These are phyloP conservation scores for Drosophila macrothrix DNA, from an alignment of 2,888 invertebrate species.

Conservation along the genomic window DNA sequence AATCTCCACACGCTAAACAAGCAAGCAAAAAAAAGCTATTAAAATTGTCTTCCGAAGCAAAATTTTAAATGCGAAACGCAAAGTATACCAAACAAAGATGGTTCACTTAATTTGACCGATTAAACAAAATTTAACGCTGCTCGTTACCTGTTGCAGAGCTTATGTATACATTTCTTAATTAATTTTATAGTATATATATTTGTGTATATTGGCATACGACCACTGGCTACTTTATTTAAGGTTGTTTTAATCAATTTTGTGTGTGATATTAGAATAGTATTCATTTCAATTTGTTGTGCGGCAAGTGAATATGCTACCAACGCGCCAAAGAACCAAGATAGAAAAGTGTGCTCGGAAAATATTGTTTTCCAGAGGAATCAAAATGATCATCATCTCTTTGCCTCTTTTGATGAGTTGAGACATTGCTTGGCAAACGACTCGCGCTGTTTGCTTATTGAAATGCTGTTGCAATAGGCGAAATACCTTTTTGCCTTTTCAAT, in stretches of 20 bases:
- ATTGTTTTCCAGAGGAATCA: neutral
- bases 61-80: neutral
- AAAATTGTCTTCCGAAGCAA: neutral
- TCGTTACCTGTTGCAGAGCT: neutral
- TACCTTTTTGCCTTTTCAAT: constrained; percentile 46
- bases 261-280: neutral
- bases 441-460: constrained; percentile 31
- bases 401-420: constrained; percentile 24
- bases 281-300: neutral
- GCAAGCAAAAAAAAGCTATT: neutral
- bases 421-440: constrained; percentile 11
- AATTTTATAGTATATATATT: neutral
- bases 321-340: neutral
- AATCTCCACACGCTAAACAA: neutral
- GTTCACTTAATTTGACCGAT: neutral
- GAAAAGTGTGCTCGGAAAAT: neutral
- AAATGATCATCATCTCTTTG: neutral
- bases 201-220: neutral
- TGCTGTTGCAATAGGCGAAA: constrained; percentile 36
- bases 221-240: neutral
- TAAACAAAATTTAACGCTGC: too few relatives aligned
- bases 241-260: neutral
- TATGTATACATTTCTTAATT: neutral
- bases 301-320: neutral
- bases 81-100: neutral